A percentile compares a stretch with the other conserved stretches of the same genome.
phyloP scores from a whole-genome alignment of 2,113 vertebrate species.

The Zosterops pallidus region DNA sequence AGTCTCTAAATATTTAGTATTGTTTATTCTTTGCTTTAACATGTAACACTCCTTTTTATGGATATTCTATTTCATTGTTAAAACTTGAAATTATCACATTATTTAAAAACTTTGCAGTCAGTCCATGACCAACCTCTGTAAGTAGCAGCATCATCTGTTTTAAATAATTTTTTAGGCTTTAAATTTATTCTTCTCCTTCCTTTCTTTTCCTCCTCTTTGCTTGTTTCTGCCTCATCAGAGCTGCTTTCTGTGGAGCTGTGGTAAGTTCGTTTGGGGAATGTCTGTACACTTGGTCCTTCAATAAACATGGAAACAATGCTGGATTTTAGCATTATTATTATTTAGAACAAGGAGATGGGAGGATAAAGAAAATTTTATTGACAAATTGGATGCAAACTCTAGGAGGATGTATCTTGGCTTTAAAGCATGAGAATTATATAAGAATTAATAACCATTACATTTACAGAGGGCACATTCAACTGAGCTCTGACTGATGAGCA shows the following conservation, averaged over 20 bases:
- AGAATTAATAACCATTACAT: neutral
- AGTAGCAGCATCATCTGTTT: neutral
- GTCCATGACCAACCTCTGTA: slow-evolving; percentile 58
- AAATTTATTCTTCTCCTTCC: slow-evolving; percentile 17
- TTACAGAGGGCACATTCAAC: neutral
- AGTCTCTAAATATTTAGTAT: neutral
- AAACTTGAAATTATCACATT: neutral
- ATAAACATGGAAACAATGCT: neutral
- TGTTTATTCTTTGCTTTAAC: neutral
- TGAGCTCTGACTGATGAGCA: neutral
- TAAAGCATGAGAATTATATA: neutral
- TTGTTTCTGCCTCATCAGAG: slow-evolving; percentile 46
- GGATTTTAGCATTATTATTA: neutral
- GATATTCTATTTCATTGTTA: neutral
- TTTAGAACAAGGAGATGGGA: neutral
- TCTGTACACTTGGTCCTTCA: slow-evolving; percentile 45
- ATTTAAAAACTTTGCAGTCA: neutral
- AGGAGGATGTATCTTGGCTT: neutral
- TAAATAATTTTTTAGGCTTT: slow-evolving; percentile 66
- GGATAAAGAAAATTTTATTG: neutral
- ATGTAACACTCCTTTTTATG: neutral
- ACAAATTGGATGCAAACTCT: neutral
- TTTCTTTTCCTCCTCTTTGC: slow-evolving; percentile 3
- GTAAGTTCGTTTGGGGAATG: slow-evolving; percentile 56
- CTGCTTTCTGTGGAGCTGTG: slow-evolving; percentile 27